Conservation (phyloP, 2,888 invertebrate genomes). For the Chrysolina americana region DNA sequence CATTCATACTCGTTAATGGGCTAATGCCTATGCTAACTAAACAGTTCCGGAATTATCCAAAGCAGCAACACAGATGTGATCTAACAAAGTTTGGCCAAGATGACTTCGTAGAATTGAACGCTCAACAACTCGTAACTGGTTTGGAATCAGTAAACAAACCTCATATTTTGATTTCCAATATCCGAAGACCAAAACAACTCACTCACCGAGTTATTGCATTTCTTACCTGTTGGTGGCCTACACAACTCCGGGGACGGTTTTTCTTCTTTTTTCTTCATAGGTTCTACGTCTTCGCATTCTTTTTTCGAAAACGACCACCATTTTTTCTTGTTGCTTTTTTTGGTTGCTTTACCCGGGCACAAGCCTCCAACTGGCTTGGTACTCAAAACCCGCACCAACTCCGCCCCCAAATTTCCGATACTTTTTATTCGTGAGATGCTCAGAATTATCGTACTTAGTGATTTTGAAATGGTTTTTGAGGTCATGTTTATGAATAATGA, state of each 20-base stretch:
- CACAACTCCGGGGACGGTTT: conserved; percentile 1
- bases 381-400: background rate
- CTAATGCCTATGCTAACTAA: no score
- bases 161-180: background rate
- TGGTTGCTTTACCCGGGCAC: conserved; percentile 9
- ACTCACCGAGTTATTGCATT: no score
- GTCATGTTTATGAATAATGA: conserved; percentile 9
- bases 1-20: no score
- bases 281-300: background rate
- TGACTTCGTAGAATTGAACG: no score
- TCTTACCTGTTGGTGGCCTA: conserved; percentile 7
- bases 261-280: conserved; percentile 1
- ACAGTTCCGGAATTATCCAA: no score
- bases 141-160: no score
- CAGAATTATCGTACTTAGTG: background rate
- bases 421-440: background rate
- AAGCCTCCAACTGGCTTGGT: background rate
- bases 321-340: conserved; percentile 15
- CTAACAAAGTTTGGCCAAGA: no score
- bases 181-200: no score
- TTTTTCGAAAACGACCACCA: conserved; percentile 16
- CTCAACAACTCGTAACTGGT: no score
- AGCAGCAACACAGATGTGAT: no score
- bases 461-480: conserved; percentile 1
- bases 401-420: background rate